Conservation (phyloP, 2,113 vertebrate species). For the Ameiurus melas region DNA sequence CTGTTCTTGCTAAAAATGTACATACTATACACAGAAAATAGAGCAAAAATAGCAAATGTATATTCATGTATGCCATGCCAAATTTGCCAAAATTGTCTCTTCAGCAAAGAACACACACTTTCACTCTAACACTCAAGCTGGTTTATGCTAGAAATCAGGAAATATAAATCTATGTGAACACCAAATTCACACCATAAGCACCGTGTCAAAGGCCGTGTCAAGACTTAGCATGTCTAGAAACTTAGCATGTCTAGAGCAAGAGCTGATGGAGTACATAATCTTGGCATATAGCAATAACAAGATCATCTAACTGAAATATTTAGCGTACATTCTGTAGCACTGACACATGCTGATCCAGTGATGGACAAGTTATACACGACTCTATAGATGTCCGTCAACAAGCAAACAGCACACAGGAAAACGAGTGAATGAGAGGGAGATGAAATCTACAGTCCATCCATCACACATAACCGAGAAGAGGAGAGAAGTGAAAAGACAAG, state of each 20-base stretch:
- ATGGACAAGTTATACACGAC: not conserved
- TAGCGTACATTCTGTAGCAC: not conserved
- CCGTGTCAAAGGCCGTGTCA: no score
- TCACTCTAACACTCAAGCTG: not conserved
- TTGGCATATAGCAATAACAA: no score
- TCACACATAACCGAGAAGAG: not conserved
- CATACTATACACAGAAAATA: not conserved
- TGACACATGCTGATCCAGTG: not conserved
- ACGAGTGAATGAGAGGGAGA: not conserved
- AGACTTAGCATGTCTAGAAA: not conserved
- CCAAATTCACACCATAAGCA: not conserved
- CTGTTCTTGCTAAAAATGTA: not conserved
- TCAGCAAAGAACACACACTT: not conserved
- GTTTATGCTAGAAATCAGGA: not conserved
- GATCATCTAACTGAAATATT: not conserved
- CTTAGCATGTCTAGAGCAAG: not conserved
- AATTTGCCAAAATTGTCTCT: not conserved
- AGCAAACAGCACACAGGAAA: not conserved
- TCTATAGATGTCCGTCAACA: not conserved
- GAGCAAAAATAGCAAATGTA: not conserved
- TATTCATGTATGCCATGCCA: not conserved
- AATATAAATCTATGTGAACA: not conserved
- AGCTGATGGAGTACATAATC: not conserved
- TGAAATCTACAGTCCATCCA: not conserved
- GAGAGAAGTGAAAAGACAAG: not conserved